A percentile compares a stretch with the other conserved stretches of the same genome.
phyloP scores from a whole-genome alignment of 2,113 vertebrate species.

The Mastomys natalensis region DNA sequence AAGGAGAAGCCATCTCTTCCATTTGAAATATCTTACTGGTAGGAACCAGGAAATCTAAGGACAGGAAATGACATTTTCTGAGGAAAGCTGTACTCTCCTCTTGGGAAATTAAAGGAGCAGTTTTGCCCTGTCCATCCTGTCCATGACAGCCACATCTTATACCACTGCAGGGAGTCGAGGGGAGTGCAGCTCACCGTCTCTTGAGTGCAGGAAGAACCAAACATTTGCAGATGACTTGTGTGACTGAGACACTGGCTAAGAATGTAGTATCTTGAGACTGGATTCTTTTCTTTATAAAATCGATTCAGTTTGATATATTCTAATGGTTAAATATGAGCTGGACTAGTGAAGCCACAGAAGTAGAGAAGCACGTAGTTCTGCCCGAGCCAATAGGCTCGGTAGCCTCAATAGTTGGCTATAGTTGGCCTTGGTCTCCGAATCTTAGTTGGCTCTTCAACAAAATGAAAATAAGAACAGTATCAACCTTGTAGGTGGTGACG shows the following conservation, averaged over 20 bases:
- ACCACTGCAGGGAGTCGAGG: background rate
- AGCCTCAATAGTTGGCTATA: background rate
- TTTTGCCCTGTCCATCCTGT: background rate
- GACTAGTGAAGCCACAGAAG: background rate
- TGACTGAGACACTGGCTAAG: background rate
- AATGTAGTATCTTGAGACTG: conserved; percentile 31
- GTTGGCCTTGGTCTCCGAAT: background rate
- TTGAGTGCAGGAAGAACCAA: background rate
- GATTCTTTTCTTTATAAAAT: conserved; percentile 28
- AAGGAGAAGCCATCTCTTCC: conserved; percentile 79
- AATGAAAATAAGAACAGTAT: background rate
- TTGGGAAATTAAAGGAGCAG: background rate
- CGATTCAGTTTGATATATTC: background rate
- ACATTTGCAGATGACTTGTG: background rate
- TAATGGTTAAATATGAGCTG: background rate
- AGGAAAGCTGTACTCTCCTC: background rate
- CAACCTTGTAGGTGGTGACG: accelerated
- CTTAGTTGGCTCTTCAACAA: background rate
- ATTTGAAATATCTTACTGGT: background rate
- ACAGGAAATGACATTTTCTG: background rate
- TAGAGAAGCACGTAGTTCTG: background rate
- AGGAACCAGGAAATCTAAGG: background rate
- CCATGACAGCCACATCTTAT: background rate
- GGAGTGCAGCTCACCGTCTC: background rate
- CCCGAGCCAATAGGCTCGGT: background rate